These are phyloP conservation scores for Aptenodytes forsteri DNA, from an alignment of 2,113 vertebrate genomes.

Conservation along the genomic window DNA sequence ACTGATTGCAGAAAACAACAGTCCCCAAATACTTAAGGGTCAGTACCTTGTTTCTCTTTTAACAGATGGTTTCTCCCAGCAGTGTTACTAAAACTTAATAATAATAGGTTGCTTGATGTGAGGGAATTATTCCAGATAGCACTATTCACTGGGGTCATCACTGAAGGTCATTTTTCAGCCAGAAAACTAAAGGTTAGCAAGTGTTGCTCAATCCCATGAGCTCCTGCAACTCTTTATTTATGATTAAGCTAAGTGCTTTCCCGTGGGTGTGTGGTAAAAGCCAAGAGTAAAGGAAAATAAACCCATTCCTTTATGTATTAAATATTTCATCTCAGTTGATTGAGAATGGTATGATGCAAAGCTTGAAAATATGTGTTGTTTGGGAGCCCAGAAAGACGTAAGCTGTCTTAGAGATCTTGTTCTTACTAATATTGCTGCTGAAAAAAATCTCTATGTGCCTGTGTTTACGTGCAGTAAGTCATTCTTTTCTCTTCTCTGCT, in stretches of 20 bases:
- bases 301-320: slow-evolving; percentile 12
- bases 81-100: slow-evolving; percentile 55
- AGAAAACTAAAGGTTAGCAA: slow-evolving; percentile 45
- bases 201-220: slow-evolving; percentile 21
- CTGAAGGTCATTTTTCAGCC: slow-evolving; percentile 41
- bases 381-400: neutral
- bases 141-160: slow-evolving; percentile 5
- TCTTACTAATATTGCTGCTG: neutral
- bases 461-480: slow-evolving; percentile 2
- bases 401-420: neutral
- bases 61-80: slow-evolving; percentile 39
- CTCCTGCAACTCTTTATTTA: slow-evolving; percentile 36
- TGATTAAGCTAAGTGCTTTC: slow-evolving; percentile 35
- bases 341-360: slow-evolving; percentile 21
- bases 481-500: slow-evolving; percentile 4
- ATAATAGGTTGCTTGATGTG: slow-evolving; percentile 42
- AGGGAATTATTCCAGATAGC: slow-evolving; percentile 31
- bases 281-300: slow-evolving; percentile 43
- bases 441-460: neutral
- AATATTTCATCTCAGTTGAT: slow-evolving; percentile 34
- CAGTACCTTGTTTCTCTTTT: slow-evolving; percentile 43
- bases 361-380: slow-evolving; percentile 3
- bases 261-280: neutral
- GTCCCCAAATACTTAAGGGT: neutral
- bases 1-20: slow-evolving; percentile 23